phyloP scores from a whole-genome alignment of 2,113 vertebrate genomes.

The Ramphastos sulfuratus region DNA sequence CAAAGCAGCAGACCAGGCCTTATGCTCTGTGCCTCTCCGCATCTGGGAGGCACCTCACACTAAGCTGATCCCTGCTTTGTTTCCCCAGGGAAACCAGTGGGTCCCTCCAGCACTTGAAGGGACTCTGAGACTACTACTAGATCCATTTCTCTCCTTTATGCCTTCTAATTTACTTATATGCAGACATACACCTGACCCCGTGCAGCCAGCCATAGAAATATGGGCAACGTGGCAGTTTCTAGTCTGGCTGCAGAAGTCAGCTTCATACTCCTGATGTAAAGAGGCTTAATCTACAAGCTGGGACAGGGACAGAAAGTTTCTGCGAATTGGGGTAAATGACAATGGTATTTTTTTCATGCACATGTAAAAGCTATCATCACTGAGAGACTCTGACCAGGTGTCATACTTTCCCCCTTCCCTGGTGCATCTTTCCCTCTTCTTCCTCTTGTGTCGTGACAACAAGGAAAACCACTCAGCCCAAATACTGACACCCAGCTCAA shows the following conservation, averaged over 20 bases:
- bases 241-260: rapidly evolving
- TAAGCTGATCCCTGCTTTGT: background rate
- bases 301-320: background rate
- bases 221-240: rapidly evolving
- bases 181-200: background rate
- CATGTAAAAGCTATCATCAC: background rate
- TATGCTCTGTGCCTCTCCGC: background rate
- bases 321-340: background rate
- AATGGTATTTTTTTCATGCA: background rate
- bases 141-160: background rate
- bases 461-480: background rate
- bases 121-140: background rate
- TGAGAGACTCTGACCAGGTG: background rate
- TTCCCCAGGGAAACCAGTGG: rapidly evolving
- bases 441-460: background rate
- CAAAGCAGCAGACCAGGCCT: background rate
- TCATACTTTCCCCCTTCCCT: background rate
- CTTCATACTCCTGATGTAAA: background rate
- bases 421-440: background rate
- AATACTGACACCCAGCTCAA: background rate
- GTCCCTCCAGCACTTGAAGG: background rate
- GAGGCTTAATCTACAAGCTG: background rate
- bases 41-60: background rate
- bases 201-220: rapidly evolving
- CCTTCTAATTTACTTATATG: background rate